phyloP scores from a whole-genome alignment of 2,797 vertebrate genomes.

The Trachurus trachurus region DNA sequence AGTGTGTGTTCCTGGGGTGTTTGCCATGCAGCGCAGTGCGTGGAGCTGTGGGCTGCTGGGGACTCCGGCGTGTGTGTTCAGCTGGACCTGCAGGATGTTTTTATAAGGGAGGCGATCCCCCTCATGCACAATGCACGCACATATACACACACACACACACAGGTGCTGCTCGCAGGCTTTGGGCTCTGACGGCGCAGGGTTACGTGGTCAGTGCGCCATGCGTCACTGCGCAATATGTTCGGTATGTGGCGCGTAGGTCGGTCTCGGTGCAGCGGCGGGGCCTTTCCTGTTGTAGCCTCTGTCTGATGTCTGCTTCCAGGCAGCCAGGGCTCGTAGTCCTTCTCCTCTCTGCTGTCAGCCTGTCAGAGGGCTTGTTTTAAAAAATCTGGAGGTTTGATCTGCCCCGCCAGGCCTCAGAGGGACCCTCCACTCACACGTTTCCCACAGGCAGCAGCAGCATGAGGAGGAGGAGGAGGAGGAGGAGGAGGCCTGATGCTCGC shows the following conservation, averaged over 20 bases:
- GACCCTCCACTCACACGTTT: constrained; percentile 63
- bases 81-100: constrained; percentile 83
- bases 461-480: constrained; percentile 22
- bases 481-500: constrained; percentile 52
- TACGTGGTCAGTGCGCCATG: constrained; percentile 60
- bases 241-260: constrained; percentile 61
- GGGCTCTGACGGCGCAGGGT: constrained; percentile 58
- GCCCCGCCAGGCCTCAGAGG: constrained; percentile 62
- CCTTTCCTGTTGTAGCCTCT: constrained; percentile 67
- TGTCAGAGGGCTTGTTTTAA: constrained; percentile 55
- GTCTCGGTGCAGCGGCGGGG: constrained; percentile 49
- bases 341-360: constrained; percentile 56
- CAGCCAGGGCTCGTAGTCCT: constrained; percentile 41
- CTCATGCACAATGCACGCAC: constrained; percentile 40
- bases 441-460: constrained; percentile 55
- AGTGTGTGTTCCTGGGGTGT: constrained; percentile 57
- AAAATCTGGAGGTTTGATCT: constrained; percentile 53
- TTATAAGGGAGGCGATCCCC: constrained; percentile 74
- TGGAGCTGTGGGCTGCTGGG: constrained; percentile 58
- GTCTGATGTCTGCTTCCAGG: constrained; percentile 68
- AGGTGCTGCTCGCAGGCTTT: constrained; percentile 66
- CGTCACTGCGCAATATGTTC: constrained; percentile 72
- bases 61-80: constrained; percentile 79
- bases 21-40: constrained; percentile 40
- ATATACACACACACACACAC: constrained; percentile 40